Evolutionary conservation across 2,113 vertebrate genomes (phyloP).

Genomic region (Tupaia tana): DNA sequence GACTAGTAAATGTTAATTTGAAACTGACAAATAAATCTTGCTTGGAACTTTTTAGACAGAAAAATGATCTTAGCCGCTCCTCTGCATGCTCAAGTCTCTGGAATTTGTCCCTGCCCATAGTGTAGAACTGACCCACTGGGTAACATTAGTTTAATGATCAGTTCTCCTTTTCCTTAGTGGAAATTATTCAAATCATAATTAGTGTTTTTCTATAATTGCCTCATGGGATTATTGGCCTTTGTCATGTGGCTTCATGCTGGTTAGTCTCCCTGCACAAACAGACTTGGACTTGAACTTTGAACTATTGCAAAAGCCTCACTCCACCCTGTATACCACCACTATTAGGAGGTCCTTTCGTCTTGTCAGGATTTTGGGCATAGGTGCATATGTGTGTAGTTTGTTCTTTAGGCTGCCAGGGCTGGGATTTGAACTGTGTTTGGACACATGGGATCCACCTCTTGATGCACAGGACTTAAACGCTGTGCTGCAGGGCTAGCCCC

Average conservation of each 20-base stretch:
- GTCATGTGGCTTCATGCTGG: not conserved
- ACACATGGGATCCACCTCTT: too few relatives aligned
- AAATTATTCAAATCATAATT: conserved; percentile 23
- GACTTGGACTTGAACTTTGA: not conserved
- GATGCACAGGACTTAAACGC: too few relatives aligned
- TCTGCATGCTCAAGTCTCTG: not conserved
- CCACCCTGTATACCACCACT: too few relatives aligned
- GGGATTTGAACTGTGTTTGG: too few relatives aligned
- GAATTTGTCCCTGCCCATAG: not conserved
- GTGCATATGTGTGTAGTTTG: too few relatives aligned
- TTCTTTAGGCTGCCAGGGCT: too few relatives aligned
- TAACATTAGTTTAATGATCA: conserved; percentile 34
- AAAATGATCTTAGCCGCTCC: not conserved
- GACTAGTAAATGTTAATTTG: conserved; percentile 37
- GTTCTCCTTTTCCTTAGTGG: not conserved
- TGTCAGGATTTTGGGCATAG: too few relatives aligned
- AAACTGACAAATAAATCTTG: conserved; percentile 21
- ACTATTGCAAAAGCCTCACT: not conserved
- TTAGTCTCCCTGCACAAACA: not conserved
- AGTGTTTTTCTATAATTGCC: not conserved
- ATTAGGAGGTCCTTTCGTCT: too few relatives aligned
- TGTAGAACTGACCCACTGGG: not conserved
- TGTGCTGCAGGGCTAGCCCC: too few relatives aligned
- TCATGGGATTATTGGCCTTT: conserved; percentile 21
- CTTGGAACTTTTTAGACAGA: conserved; percentile 42